These are phyloP conservation scores for Carollia perspicillata DNA, from an alignment of 2,113 vertebrate species.

Conservation along the genomic window DNA sequence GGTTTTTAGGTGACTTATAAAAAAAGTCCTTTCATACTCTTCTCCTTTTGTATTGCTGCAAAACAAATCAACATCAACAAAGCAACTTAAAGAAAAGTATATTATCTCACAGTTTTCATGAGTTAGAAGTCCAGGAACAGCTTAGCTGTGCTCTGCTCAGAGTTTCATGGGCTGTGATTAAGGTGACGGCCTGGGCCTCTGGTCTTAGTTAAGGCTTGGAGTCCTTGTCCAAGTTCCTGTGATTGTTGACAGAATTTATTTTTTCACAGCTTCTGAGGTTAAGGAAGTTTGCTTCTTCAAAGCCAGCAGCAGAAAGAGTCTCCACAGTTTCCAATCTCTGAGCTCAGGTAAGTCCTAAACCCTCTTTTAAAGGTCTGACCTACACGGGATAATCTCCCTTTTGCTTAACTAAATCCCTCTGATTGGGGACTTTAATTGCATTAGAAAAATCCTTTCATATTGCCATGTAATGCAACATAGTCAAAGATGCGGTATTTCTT, in stretches of 20 bases:
- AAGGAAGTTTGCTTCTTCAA: background rate
- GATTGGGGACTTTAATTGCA: background rate
- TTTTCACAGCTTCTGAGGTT: background rate
- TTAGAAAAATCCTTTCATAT: background rate
- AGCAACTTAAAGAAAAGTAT: background rate
- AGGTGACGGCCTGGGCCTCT: background rate
- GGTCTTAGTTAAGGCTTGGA: background rate
- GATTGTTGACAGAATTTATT: background rate
- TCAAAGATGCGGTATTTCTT: background rate
- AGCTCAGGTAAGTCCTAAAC: background rate
- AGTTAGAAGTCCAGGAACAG: background rate
- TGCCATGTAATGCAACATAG: background rate
- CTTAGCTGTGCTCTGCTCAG: background rate
- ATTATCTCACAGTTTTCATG: background rate
- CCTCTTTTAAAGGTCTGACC: background rate
- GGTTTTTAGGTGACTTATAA: constrained; percentile 6
- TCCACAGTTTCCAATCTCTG: background rate
- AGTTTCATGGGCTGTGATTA: background rate
- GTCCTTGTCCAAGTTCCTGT: background rate
- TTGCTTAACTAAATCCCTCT: background rate
- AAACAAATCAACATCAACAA: background rate
- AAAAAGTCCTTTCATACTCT: background rate
- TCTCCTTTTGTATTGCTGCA: background rate
- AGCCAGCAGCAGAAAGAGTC: background rate
- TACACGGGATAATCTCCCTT: background rate